Percentiles rank a stretch among this genome's conserved stretches.
These are phyloP conservation scores for Buceros bicornis DNA, from an alignment of 2,797 vertebrate genomes.

Conservation along the genomic window DNA sequence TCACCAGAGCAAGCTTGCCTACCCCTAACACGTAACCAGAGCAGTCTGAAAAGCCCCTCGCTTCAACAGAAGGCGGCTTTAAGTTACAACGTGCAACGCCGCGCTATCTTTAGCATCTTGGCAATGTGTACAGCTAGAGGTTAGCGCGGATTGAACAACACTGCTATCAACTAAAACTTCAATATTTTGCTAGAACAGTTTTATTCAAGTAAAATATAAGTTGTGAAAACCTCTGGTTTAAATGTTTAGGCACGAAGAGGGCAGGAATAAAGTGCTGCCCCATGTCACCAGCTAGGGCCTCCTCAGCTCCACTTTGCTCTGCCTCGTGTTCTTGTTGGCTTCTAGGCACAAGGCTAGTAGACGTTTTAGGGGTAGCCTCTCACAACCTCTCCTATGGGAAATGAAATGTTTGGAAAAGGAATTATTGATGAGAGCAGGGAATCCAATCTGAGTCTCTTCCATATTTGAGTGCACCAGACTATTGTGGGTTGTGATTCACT, in stretches of 20 bases:
- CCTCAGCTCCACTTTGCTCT: background rate
- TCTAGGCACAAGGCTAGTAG: background rate
- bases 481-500: background rate
- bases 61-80: background rate
- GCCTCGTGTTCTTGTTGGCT: background rate
- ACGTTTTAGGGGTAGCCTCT: background rate
- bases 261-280: background rate
- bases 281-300: accelerated
- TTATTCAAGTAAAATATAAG: background rate
- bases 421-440: background rate
- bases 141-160: background rate
- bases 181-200: background rate
- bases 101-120: background rate
- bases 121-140: background rate
- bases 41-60: background rate
- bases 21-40: background rate
- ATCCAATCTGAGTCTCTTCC: background rate
- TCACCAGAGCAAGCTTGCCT: accelerated
- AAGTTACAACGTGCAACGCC: accelerated
- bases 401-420: background rate
- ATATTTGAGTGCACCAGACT: background rate
- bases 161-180: background rate
- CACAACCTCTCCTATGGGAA: background rate
- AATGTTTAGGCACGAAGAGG: background rate
- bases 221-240: background rate